Base-by-base conservation (phyloP, 2,888 invertebrate genomes). In the Andrena minutula region DNA sequence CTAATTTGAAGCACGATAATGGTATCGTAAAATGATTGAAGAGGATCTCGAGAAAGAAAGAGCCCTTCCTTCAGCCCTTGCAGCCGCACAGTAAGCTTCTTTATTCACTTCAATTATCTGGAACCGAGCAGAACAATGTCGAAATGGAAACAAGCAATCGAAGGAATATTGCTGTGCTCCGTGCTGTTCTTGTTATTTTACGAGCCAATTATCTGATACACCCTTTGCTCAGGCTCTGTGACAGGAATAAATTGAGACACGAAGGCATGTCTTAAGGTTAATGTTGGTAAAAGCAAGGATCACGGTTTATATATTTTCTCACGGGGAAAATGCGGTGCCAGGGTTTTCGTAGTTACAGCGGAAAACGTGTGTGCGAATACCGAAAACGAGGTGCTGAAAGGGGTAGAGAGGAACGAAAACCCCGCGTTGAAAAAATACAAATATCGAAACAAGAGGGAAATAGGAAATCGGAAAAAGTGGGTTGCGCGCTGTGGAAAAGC, bases 401-500 rank as follows among this genome's bases (percentile, higher is more conserved):
- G 20, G 10, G 10, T 0, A 23, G 28, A 70, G 61, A 8, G 12
- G 5, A 20, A 10, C 6, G 10, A 35, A 26, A 32, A 26, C 6
- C 12, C 41, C 41, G 2, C 6, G 12, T n/a, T 28, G 35, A 68
- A 32, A 53, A 53, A 68, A 32, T 8, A 32, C 4, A 56, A 35
- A 28, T 10, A 35, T 35, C 8, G 26, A 20, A 76, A 30, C 26
- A 16, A 26, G 35, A 47, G 16, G 16, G 23, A 28, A 69, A 70
- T 64, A 28, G 28, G 32, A 49, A 47, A 70, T 28, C 64, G 5
- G 70, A 70, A 70, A 69, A 60, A 56, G 72, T 64, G 68, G 47
- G 61, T 10, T 53, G 66, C 65, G 41, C 53, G 47, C 60, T 79
- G 60, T 66, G 51, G 23, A 47, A 80, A 58, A 41, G 61, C 49